Evolutionary conservation across 2,888 invertebrate genomes (phyloP).

Genomic region (Pimpla rufipes): DNA sequence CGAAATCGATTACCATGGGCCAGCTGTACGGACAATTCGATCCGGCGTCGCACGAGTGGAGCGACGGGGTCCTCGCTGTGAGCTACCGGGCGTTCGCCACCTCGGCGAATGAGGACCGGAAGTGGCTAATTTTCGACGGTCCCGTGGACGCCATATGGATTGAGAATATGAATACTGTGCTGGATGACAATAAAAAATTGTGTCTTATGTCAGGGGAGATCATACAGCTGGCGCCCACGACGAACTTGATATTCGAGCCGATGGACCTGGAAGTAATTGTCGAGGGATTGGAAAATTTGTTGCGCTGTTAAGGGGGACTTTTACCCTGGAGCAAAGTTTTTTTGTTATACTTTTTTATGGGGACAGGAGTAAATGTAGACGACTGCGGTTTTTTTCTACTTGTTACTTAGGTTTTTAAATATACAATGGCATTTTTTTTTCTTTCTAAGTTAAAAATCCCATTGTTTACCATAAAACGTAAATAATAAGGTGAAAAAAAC

Average conservation of each 20-base stretch:
- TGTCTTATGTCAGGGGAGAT: slow-evolving; percentile 99
- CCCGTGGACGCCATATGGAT: slow-evolving; percentile 99
- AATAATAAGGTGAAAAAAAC: too few relatives aligned
- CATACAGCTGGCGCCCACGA: slow-evolving; percentile 95
- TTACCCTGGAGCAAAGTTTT: too few relatives aligned
- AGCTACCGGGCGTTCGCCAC: slow-evolving; percentile 93
- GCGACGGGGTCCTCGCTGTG: slow-evolving; percentile 94
- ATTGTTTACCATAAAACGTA: too few relatives aligned
- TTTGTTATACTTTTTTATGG: too few relatives aligned
- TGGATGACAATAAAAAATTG: slow-evolving; percentile 98
- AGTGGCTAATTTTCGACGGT: slow-evolving; percentile 98
- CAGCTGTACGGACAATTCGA: slow-evolving; percentile 99
- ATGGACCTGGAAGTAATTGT: slow-evolving; percentile 93
- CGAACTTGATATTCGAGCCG: slow-evolving; percentile 97
- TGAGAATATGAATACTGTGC: slow-evolving; percentile 97
- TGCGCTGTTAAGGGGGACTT: neutral
- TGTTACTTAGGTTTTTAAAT: too few relatives aligned
- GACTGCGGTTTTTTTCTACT: too few relatives aligned
- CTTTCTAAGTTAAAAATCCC: too few relatives aligned
- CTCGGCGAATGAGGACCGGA: slow-evolving; percentile 89
- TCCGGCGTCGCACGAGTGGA: slow-evolving; percentile 97
- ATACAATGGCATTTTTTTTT: too few relatives aligned
- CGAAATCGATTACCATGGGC: slow-evolving; percentile 98
- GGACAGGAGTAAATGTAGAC: too few relatives aligned
- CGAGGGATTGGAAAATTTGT: neutral